Evolutionary conservation across 2,888 invertebrate genomes (phyloP).

Genomic region (Spisula subtruncata): DNA sequence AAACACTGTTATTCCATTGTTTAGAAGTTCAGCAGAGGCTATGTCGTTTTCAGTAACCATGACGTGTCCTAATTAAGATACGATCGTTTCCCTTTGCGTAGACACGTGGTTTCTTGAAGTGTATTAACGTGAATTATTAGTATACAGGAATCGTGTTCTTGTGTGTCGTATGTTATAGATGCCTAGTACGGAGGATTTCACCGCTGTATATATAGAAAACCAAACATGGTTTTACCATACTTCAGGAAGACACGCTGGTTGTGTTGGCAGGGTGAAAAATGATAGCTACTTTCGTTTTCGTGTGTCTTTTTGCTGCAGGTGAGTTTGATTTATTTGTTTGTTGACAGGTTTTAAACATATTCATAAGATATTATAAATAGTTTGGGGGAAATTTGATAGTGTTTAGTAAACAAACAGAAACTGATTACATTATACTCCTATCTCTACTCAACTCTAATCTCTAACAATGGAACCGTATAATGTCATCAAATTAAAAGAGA

Average conservation of each 20-base stretch:
- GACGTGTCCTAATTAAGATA: background rate
- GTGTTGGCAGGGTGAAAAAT: constrained; percentile 1
- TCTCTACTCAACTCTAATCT: no score
- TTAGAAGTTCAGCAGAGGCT: background rate
- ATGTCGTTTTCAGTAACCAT: background rate
- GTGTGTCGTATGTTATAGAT: background rate
- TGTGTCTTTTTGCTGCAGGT: background rate
- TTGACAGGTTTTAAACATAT: background rate
- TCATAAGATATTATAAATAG: background rate
- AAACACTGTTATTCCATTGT: background rate
- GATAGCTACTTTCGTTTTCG: background rate
- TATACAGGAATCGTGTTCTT: background rate
- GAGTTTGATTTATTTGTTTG: background rate
- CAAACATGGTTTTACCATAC: background rate
- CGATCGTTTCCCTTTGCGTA: background rate
- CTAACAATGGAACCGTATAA: no score
- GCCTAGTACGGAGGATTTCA: background rate
- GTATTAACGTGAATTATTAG: background rate
- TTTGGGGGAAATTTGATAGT: background rate
- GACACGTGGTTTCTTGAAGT: background rate
- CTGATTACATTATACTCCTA: no score
- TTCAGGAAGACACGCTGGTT: background rate
- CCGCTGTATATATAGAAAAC: constrained; percentile 13
- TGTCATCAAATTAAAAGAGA: no score
- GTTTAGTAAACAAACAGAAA: background rate